Base-by-base conservation (phyloP, 2,888 invertebrate species). In the Phyto melanocephala region DNA sequence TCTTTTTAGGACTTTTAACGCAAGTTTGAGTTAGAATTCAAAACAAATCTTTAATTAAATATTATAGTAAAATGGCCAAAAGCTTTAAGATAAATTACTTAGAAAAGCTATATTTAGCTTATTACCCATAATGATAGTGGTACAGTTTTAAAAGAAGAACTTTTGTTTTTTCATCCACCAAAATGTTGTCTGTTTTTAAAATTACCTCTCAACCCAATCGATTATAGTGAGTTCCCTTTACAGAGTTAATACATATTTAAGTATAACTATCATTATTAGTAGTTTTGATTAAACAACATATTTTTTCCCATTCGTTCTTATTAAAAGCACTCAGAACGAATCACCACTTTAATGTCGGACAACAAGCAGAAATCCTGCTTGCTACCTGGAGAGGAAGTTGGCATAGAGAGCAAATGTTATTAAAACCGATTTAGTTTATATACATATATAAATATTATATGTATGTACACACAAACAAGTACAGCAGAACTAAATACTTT, bases 361-460 rank as follows among this genome's bases (percentile, higher is more conserved):
- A 50, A 50, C 72, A 52, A 72, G 11, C 22, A 47, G 10, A 67
- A 65, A 67, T 67, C 65, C 65, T 65, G 63, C 17, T 58, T 65
- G 63, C n/a, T 58, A 47, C 47, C 75, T 75, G 65, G 17, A 11
- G 75, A 75, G 75, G 75, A 75, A 75, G 47, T 67, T 65, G 56
- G 56, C 47, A 56, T 13, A 62, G 45, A 62, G 45, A 56, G 42
- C 37, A 24, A 37, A 47, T 42, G 13, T 58, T 75, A 56, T 67
- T 65, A 47, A 67, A 56, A 58, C 20, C 47, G 75, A 67, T 67
- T 75, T 58, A 58, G 33, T 47, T 56, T 47, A 22, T 56, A 67
- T 58, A 15, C 28, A 47, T n/a, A 17, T 0, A 22, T n/a, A 40
- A 28, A 3, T 3, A 28, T 5, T 28, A 28, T 28, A 28, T 28